Evolutionary conservation across 2,888 invertebrate genomes (phyloP).

Genomic region (Lydus trimaculatus): DNA sequence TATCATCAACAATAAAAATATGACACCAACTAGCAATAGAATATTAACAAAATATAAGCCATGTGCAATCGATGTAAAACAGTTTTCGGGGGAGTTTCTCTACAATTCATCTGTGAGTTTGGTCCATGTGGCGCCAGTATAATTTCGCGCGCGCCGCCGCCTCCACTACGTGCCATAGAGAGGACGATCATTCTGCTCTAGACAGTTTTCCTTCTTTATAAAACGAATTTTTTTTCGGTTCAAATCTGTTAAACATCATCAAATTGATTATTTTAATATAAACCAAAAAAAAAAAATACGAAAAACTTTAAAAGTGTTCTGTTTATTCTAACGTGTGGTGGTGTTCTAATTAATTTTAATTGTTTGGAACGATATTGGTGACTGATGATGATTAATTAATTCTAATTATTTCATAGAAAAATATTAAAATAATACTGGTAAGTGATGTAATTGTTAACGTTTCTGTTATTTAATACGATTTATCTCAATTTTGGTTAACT

Average conservation of each 20-base stretch:
- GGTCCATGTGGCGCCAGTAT: constrained; percentile 53
- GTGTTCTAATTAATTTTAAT: background rate
- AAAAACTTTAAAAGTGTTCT: background rate
- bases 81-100: constrained; percentile 24
- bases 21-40: background rate
- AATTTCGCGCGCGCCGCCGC: constrained; percentile 42
- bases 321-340: background rate
- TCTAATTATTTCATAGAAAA: background rate
- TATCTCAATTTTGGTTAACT: background rate
- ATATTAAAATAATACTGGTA: background rate
- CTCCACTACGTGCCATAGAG: background rate
- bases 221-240: background rate
- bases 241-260: background rate
- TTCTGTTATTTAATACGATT: background rate
- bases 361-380: background rate
- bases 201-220: background rate
- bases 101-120: constrained; percentile 24
- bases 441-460: background rate
- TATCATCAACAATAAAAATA: background rate
- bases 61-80: constrained; percentile 36
- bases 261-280: background rate
- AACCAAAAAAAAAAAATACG: background rate
- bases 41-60: constrained; percentile 23
- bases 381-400: background rate
- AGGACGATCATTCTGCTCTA: constrained; percentile 20